A percentile compares a stretch with the other conserved stretches of the same genome.
Evolutionary conservation across 2,888 invertebrate species (phyloP).

Genomic region (Pedicia rivosa): DNA sequence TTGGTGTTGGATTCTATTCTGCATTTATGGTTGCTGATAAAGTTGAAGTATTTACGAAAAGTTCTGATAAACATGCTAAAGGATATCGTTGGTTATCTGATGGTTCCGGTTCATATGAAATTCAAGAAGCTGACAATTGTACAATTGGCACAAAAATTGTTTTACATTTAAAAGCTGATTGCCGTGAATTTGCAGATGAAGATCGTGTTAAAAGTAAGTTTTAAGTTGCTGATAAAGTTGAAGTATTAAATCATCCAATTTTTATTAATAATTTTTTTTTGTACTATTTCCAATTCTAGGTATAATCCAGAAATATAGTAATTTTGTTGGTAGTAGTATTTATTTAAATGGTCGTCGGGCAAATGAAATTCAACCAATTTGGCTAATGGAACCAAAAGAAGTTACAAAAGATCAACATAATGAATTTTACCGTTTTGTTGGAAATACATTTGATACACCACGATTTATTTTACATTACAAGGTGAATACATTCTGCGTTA

Average conservation of each 20-base stretch:
- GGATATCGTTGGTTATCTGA: constrained; percentile 84
- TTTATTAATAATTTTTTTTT: constrained; percentile 5
- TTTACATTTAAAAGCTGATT: constrained; percentile 73
- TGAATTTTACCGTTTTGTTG: constrained; percentile 83
- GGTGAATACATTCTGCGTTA: constrained; percentile 12
- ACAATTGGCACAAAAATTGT: constrained; percentile 86
- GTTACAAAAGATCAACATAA: constrained; percentile 74
- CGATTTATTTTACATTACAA: constrained; percentile 85
- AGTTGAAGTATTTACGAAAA: constrained; percentile 80
- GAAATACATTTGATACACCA: constrained; percentile 74
- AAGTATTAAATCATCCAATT: not conserved
- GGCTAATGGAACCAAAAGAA: constrained; percentile 84
- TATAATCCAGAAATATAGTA: constrained; percentile 91
- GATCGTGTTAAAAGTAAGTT: constrained; percentile 63
- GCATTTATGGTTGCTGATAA: constrained; percentile 94
- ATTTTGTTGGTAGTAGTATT: constrained; percentile 91
- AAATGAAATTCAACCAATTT: constrained; percentile 83
- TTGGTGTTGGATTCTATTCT: constrained; percentile 97
- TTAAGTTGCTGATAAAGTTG: no score
- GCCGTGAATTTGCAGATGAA: constrained; percentile 80
- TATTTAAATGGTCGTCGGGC: constrained; percentile 75
- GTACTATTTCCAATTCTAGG: constrained; percentile 30
- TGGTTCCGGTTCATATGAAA: constrained; percentile 81
- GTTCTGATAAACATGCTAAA: constrained; percentile 42
- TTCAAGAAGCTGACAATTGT: constrained; percentile 71